Base-by-base conservation (phyloP, 2,113 vertebrate genomes). In the Tachysurus fulvidraco region DNA sequence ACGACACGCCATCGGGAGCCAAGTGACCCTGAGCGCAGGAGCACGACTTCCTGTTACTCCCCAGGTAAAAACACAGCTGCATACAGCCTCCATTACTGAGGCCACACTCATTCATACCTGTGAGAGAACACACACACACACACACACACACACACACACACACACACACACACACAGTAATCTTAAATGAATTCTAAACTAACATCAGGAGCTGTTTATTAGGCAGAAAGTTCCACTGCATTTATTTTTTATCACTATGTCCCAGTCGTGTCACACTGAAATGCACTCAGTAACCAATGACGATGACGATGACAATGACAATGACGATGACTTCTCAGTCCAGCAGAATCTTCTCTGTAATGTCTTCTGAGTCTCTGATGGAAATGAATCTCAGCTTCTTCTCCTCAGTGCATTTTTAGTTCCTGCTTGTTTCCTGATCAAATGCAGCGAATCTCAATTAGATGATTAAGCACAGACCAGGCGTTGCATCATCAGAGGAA, bases 61-160 rank as follows among this genome's bases (percentile, higher is more conserved):
- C 96, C 55, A 95, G 92, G 85, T 96, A 95, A 6, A 97, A 96
- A 88, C 96, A 97, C 10, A 97, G 95, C 82, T 97, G 96, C 78
- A 96, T 95, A 88, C 96, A 97, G 0, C 96, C 95, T 3, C 96
- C 96, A 46, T 97, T 97, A 57, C 92, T 93, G 86, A 89, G 95
- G 78, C 95, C 94, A 89, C 96, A 97, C 19, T 95, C 46, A 14
- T 96, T 97, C 76, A 96, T 96, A 60, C 96, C 96, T 97, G 90
- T 0, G 12, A n/a, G 17, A 52, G 9, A 46, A 44, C 60, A 62
- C 17, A 84, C 71, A 67, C 71, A 80, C 46, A 84, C 71, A 80
- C 23, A 85, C 52, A 81, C 65, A 65, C 41, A 77, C n/a, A 54
- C 67, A 85, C 41, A 81, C 36, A 81, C 73, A 65, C 86, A 79